Base-by-base conservation (phyloP, 2,797 vertebrate species). In the Melanotaenia nigrans region DNA sequence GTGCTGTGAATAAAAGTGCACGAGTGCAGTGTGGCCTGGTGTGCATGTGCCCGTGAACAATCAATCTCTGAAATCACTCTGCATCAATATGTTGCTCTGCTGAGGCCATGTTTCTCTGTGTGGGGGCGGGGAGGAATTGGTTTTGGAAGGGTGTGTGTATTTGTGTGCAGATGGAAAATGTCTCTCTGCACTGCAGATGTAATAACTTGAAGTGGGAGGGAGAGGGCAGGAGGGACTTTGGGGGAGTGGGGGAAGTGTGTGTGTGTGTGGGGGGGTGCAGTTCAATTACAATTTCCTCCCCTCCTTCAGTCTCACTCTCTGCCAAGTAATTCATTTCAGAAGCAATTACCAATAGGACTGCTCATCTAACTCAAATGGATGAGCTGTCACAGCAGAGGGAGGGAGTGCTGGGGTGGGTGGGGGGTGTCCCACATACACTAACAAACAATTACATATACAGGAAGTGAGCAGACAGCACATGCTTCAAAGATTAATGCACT, bases 271-370 rank as follows among this genome's bases (percentile, higher is more conserved):
- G 67, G 51, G 79, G 70, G 76, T 76, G 85, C 73, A 87, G 89
- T 90, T 91, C 88, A 93, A 92, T 94, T 93, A 92, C 92, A 92
- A 92, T 94, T 92, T 91, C 80, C 89, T 86, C 74, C 68, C 81
- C 81, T 87, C 76, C 76, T 75, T 91, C 80, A 64, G 68, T 81
- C 87, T 89, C 86, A 68, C 75, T 87, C 81, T 71, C 78, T 90
- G 91, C 89, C 91, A 91, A 92, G 92, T 93, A 92, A 93, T 94
- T 94, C 83, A 92, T 93, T 94, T 94, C 87, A 90, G 88, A 92
- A 82, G 87, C 92, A 93, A 92, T 93, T 93, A 90, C 90, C 87
- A 89, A 82, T 49, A 82, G 65, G 78, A 81, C 82, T 30, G 73
- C 79, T 86, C 40, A 16, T 67, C 90, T 90, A 92, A 92, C 86